Evolutionary conservation across 2,797 vertebrate genomes (phyloP).

Genomic region (Brotula barbata): DNA sequence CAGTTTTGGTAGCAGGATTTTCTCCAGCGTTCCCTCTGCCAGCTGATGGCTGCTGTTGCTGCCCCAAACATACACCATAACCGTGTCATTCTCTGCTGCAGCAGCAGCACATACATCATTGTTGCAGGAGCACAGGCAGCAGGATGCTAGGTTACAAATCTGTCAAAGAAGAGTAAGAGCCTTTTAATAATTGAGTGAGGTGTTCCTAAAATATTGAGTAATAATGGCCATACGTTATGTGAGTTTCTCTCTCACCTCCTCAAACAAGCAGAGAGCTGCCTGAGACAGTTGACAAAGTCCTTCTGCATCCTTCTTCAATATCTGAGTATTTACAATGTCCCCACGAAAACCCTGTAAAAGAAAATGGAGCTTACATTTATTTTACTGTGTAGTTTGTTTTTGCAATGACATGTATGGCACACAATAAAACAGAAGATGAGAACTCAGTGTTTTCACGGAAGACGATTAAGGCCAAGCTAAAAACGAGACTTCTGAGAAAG

Average conservation of each 20-base stretch:
- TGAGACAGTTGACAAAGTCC: conserved; percentile 82
- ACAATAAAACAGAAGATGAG: too few species aligned
- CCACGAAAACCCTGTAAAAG: conserved; percentile 75
- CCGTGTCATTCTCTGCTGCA: conserved; percentile 70
- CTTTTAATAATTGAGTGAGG: conserved; percentile 5
- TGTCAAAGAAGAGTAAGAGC: conserved; percentile 40
- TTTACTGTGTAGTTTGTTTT: conserved; percentile 1
- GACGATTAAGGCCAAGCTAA: too few species aligned
- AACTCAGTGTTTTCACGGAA: too few species aligned
- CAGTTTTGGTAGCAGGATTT: conserved; percentile 84
- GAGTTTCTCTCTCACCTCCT: conserved; percentile 73
- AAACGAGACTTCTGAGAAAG: too few species aligned
- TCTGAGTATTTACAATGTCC: conserved; percentile 77
- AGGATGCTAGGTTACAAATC: conserved; percentile 83
- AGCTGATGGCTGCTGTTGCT: conserved; percentile 88
- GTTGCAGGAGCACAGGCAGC: conserved; percentile 82
- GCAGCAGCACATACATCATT: conserved; percentile 67
- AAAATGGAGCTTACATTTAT: background rate
- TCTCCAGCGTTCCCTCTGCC: conserved; percentile 86
- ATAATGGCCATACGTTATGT: background rate
- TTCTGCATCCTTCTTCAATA: conserved; percentile 80
- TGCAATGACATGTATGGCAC: background rate
- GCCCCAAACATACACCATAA: conserved; percentile 85
- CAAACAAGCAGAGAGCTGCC: conserved; percentile 82
- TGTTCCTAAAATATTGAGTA: background rate